These are phyloP conservation scores for Drosophila miranda DNA, from an alignment of 1,140 invertebrate genomes.

Conservation along the genomic window DNA sequence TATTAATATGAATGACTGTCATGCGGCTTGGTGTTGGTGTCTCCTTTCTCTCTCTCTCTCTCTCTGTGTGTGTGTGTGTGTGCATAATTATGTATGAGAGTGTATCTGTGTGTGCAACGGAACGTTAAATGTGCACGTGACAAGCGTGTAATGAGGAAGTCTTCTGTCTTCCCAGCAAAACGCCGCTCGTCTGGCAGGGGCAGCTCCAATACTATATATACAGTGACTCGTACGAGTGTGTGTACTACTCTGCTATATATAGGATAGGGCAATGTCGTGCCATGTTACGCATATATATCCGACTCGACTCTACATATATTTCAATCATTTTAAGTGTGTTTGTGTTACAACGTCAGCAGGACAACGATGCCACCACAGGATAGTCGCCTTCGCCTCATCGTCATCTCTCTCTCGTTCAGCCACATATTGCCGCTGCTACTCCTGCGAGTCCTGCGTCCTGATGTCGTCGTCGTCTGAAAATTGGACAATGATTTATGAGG, in stretches of 20 bases:
- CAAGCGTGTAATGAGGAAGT: conserved; percentile 77
- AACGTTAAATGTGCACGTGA: conserved; percentile 77
- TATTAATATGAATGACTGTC: conserved; percentile 76
- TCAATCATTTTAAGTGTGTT: conserved; percentile 78
- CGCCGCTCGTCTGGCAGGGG: conserved; percentile 24
- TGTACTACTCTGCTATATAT: conserved; percentile 12
- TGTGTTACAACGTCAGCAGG: conserved; percentile 66
- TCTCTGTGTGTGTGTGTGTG: conserved; percentile 18
- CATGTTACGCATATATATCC: conserved; percentile 68
- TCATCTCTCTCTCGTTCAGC: conserved; percentile 3
- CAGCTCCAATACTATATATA: conserved; percentile 42
- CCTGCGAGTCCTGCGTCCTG: conserved; percentile 6
- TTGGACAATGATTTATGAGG: conserved; percentile 80
- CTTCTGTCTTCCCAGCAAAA: conserved; percentile 53
- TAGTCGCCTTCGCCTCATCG: conserved; percentile 13
- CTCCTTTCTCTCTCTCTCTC: not conserved
- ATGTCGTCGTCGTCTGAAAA: conserved; percentile 58
- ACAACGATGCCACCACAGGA: conserved; percentile 52
- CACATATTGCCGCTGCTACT: conserved; percentile 1
- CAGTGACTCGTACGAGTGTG: conserved; percentile 12
- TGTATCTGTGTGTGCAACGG: conserved; percentile 61
- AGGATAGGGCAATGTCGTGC: conserved; percentile 45
- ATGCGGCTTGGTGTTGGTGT: conserved; percentile 43
- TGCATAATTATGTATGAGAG: conserved; percentile 58
- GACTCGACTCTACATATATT: conserved; percentile 64